Percentiles rank a stretch among this genome's conserved stretches.
These are phyloP conservation scores for Ellobium chinense DNA, from an alignment of 2,888 invertebrate species.

Conservation along the genomic window DNA sequence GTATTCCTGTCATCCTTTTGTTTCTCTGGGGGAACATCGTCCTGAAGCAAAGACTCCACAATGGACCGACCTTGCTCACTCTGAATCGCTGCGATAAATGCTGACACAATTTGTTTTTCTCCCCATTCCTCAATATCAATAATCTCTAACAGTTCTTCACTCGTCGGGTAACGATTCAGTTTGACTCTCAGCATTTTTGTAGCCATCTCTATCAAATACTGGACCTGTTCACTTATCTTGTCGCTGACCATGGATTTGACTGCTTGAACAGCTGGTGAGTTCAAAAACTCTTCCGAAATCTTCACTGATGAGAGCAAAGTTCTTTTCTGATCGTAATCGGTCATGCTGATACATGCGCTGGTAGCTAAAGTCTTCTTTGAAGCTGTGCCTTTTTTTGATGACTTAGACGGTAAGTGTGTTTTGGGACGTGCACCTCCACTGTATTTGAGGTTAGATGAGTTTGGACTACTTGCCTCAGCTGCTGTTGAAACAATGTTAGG, in stretches of 20 bases:
- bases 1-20: not conserved
- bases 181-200: not conserved
- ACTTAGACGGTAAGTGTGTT: not conserved
- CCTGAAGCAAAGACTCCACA: not conserved
- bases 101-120: constrained; percentile 19
- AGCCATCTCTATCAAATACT: not conserved
- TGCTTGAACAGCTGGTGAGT: not conserved
- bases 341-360: not conserved
- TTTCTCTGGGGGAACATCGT: not conserved
- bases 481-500: too few species aligned
- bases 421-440: constrained; percentile 18
- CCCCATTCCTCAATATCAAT: constrained; percentile 2
- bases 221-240: too few species aligned
- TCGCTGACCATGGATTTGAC: not conserved
- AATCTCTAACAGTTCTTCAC: not conserved
- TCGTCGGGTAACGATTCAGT: not conserved
- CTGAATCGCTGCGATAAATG: not conserved
- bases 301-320: not conserved
- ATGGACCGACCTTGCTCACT: not conserved
- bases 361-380: not conserved
- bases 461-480: too few species aligned
- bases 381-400: not conserved
- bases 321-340: not conserved
- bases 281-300: not conserved
- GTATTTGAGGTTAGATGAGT: too few species aligned